Conservation (phyloP, 2,797 vertebrate genomes). For the Sphenodon punctatus region DNA sequence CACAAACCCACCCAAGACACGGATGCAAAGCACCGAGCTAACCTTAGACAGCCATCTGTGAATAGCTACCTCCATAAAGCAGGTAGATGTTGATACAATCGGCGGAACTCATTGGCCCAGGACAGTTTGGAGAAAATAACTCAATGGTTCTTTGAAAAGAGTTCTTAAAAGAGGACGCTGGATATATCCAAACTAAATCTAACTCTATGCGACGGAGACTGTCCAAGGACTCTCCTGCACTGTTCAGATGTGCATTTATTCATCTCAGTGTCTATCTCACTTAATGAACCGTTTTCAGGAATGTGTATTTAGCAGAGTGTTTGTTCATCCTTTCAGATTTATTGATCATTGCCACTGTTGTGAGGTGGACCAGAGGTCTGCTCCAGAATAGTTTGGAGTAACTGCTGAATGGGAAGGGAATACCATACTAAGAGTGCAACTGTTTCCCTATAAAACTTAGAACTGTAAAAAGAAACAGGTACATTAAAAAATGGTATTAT, state of each 20-base stretch:
- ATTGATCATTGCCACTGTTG: too few species aligned
- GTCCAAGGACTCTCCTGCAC: too few species aligned
- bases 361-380: conserved; percentile 8
- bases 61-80: not conserved
- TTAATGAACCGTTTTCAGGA: too few species aligned
- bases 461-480: too few species aligned
- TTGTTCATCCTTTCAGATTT: too few species aligned
- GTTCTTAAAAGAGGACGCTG: not conserved
- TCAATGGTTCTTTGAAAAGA: too few species aligned
- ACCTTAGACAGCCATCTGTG: not conserved
- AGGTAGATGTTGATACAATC: not conserved
- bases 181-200: not conserved
- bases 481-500: too few species aligned
- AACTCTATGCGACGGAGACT: not conserved
- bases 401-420: conserved; percentile 27
- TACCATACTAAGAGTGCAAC: not conserved
- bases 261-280: too few species aligned
- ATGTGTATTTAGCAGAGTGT: too few species aligned
- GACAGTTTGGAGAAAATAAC: not conserved
- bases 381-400: conserved; percentile 22
- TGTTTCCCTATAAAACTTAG: too few species aligned
- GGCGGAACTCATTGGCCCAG: not conserved
- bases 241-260: too few species aligned
- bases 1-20: not conserved
- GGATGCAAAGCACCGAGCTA: not conserved